phyloP scores from a whole-genome alignment of 2,797 vertebrate species.

The Atherinosoma microstoma region DNA sequence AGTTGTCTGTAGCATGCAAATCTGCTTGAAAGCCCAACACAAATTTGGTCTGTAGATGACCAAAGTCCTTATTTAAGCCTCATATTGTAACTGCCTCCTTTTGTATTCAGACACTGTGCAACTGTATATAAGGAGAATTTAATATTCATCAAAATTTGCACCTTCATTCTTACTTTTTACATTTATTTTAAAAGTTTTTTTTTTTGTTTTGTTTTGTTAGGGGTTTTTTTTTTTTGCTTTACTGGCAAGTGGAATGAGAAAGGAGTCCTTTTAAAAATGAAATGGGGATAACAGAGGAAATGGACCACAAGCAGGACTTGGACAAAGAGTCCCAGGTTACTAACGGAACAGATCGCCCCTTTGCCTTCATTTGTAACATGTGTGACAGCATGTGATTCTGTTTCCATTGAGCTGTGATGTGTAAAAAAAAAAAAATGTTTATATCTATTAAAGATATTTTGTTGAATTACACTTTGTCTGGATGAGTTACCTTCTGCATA shows the following conservation, averaged over 20 bases:
- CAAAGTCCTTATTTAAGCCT: constrained; percentile 65
- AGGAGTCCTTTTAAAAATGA: constrained; percentile 26
- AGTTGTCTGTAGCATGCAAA: constrained; percentile 42
- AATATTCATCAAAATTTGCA: constrained; percentile 75
- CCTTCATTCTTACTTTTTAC: constrained; percentile 72
- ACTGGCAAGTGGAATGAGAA: constrained; percentile 44
- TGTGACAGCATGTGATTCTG: constrained; percentile 77
- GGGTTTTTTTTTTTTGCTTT: constrained; percentile 64
- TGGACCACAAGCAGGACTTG: constrained; percentile 46
- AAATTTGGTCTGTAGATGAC: constrained; percentile 29
- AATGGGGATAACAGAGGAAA: constrained; percentile 28
- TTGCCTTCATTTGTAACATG: constrained; percentile 75
- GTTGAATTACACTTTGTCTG: constrained; percentile 68
- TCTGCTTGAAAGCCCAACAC: constrained; percentile 40
- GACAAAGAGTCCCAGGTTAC: constrained; percentile 26
- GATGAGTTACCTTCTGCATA: constrained; percentile 10
- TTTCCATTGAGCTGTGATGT: constrained; percentile 82
- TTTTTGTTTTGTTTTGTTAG: constrained; percentile 64
- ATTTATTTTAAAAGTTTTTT: constrained; percentile 50
- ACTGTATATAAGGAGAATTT: constrained; percentile 75
- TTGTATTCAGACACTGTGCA: constrained; percentile 72
- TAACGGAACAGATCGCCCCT: constrained; percentile 59
- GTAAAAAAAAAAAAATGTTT: constrained; percentile 72
- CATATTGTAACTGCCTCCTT: constrained; percentile 60
- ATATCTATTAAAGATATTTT: constrained; percentile 86